Conservation (phyloP, 2,113 vertebrate species). For the Seriola dumerili region DNA sequence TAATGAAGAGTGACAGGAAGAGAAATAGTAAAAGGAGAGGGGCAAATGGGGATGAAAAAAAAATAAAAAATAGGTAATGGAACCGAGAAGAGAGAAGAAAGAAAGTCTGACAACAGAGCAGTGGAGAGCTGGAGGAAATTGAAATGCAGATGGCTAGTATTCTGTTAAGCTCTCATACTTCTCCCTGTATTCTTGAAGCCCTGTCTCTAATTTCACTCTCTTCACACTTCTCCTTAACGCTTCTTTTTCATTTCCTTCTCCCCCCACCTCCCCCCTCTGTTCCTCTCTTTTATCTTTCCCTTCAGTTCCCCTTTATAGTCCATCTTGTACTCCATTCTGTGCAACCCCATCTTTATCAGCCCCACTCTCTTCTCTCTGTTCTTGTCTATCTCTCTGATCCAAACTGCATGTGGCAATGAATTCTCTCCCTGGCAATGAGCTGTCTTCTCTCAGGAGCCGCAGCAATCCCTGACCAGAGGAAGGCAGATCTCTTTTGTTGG, state of each 20-base stretch:
- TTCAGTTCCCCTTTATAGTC: conserved; percentile 43
- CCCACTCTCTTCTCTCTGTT: conserved; percentile 24
- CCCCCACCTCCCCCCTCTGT: not conserved
- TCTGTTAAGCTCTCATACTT: conserved; percentile 49
- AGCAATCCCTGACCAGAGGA: conserved; percentile 27
- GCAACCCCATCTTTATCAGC: conserved; percentile 52
- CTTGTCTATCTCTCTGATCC: conserved; percentile 51
- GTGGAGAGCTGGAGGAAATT: conserved; percentile 38
- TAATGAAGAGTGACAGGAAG: conserved; percentile 38
- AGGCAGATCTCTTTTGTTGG: conserved; percentile 27
- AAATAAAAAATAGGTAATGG: conserved; percentile 6
- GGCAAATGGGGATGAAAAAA: conserved; percentile 29
- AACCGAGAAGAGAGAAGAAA: conserved; percentile 2
- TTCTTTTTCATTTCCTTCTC: conserved; percentile 28
- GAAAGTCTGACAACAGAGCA: conserved; percentile 21
- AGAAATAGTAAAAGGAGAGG: conserved; percentile 1
- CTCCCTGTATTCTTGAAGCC: conserved; percentile 24
- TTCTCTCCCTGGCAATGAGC: conserved; percentile 56
- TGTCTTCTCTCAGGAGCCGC: conserved; percentile 45
- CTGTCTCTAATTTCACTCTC: conserved; percentile 43
- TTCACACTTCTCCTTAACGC: conserved; percentile 32
- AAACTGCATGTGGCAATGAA: conserved; percentile 60
- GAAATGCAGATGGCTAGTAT: conserved; percentile 54
- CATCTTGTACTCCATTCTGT: conserved; percentile 35
- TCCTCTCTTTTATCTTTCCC: conserved; percentile 53